Evolutionary conservation across 1,140 invertebrate genomes (phyloP).

Genomic region (Sinonovacula constricta): DNA sequence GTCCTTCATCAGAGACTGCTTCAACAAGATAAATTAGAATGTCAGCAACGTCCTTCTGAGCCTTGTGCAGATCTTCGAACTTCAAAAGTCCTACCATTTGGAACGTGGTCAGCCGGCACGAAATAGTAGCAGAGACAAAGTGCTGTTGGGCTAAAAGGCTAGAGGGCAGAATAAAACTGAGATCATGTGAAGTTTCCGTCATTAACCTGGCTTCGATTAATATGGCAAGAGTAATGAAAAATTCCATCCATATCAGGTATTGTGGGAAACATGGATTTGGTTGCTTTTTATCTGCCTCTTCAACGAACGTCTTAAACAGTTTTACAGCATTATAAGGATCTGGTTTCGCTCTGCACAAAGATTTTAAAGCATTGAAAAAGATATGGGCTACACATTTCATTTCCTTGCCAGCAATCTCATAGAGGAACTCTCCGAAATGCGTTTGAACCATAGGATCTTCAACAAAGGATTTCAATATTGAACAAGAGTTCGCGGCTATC

Average conservation of each 20-base stretch:
- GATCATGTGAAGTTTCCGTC: constrained; percentile 5
- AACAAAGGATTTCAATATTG: background rate
- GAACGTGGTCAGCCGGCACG: background rate
- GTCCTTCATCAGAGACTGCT: constrained; percentile 23
- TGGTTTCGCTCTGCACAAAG: too few species aligned
- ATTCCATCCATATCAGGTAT: constrained; percentile 64
- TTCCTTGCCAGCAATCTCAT: constrained; percentile 13
- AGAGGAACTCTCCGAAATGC: constrained; percentile 10
- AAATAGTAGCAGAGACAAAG: constrained; percentile 55
- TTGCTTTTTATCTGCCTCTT: constrained; percentile 39
- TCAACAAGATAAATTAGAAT: constrained; percentile 14
- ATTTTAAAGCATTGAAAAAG: constrained; percentile 46
- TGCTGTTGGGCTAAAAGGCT: constrained; percentile 53
- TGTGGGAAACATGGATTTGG: constrained; percentile 52
- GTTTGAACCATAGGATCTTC: background rate
- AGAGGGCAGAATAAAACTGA: constrained; percentile 54
- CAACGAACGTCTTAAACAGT: constrained; percentile 62
- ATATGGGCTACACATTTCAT: constrained; percentile 51
- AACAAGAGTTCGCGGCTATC: background rate
- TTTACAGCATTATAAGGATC: constrained; percentile 61
- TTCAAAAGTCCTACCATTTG: background rate
- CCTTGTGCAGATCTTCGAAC: background rate
- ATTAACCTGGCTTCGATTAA: constrained; percentile 56
- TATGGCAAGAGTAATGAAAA: constrained; percentile 55
- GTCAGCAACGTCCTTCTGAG: constrained; percentile 16